phyloP scores from a whole-genome alignment of 1,140 invertebrate genomes.

The Drosophila ananassae region DNA sequence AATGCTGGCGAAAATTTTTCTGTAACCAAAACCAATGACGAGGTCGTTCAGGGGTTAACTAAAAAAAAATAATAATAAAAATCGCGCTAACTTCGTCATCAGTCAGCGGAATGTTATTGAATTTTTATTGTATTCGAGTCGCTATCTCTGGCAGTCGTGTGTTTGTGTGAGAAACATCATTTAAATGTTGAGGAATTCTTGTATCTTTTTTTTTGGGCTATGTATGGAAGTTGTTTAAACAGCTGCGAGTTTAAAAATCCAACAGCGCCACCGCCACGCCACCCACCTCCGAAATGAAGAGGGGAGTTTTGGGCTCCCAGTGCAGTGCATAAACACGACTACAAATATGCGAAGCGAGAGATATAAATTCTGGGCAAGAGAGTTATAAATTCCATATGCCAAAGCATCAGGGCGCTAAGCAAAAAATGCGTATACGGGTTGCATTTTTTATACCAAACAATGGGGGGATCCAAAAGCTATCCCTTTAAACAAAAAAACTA shows the following conservation, averaged over 20 bases:
- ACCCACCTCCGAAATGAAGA: constrained; percentile 28
- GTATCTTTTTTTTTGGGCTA: constrained; percentile 26
- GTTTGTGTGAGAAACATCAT: constrained; percentile 20
- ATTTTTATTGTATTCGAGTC: constrained; percentile 57
- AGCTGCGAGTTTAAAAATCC: constrained; percentile 52
- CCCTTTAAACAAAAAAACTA: neutral
- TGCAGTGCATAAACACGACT: constrained; percentile 59
- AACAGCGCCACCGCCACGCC: neutral
- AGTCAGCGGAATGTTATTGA: constrained; percentile 71
- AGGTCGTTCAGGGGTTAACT: constrained; percentile 41
- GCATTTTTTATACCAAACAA: constrained; percentile 4
- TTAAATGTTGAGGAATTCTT: constrained; percentile 39
- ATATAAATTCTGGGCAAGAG: constrained; percentile 34
- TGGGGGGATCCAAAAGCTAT: neutral
- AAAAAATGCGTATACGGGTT: constrained; percentile 21
- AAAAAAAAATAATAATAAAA: neutral
- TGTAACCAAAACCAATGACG: constrained; percentile 66
- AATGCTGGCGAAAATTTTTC: constrained; percentile 53
- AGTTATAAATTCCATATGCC: constrained; percentile 72
- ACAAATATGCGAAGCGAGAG: constrained; percentile 22
- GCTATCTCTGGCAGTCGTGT: constrained; percentile 11
- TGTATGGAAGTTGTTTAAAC: constrained; percentile 63
- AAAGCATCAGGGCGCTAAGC: constrained; percentile 61
- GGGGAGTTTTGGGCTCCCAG: too few relatives aligned
- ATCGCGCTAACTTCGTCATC: constrained; percentile 18